phyloP scores from a whole-genome alignment of 2,113 vertebrate species.

The Pristiophorus japonicus region DNA sequence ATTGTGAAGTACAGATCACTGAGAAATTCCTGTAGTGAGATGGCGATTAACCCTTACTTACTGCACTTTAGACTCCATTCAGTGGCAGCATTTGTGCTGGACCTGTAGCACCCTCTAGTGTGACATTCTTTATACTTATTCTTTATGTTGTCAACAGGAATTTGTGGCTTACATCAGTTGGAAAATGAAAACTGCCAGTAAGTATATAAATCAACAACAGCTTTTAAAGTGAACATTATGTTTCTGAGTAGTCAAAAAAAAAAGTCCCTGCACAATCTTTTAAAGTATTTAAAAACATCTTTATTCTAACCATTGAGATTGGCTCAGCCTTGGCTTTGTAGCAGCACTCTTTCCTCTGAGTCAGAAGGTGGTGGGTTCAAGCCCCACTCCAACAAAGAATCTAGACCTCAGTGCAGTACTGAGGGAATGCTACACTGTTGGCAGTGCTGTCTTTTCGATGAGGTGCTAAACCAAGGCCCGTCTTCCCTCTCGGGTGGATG shows the following conservation, averaged over 20 bases:
- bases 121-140: background rate
- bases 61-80: background rate
- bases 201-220: background rate
- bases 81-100: background rate
- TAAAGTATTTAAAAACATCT: background rate
- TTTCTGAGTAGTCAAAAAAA: background rate
- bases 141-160: background rate
- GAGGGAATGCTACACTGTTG: no score
- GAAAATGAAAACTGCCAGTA: background rate
- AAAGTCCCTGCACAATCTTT: background rate
- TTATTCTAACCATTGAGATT: background rate
- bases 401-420: no score
- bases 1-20: background rate
- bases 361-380: background rate
- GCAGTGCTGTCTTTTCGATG: no score
- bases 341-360: background rate
- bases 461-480: no score
- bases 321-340: no score
- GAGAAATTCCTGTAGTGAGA: background rate
- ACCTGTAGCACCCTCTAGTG: background rate
- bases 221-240: background rate
- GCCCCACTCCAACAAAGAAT: no score
- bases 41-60: background rate
- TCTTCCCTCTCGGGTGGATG: no score
- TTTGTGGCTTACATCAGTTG: background rate